These are phyloP conservation scores for Nicator chloris DNA, from an alignment of 2,113 vertebrate genomes.

Conservation along the genomic window DNA sequence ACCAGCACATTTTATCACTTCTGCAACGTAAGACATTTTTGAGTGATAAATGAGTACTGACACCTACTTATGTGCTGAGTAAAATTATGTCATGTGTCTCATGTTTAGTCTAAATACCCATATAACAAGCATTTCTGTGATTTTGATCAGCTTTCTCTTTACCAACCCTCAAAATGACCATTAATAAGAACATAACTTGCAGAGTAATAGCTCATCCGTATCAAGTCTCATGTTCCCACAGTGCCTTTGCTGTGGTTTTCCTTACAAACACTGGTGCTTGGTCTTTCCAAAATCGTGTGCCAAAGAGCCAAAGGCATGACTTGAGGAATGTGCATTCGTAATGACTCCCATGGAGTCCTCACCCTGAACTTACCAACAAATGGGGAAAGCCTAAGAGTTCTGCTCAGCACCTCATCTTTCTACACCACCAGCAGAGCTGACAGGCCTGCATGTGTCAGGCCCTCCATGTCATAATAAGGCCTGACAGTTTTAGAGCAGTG, in stretches of 20 bases:
- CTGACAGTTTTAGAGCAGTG: background rate
- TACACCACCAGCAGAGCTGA: background rate
- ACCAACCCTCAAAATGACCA: background rate
- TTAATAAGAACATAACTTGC: background rate
- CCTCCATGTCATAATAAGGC: background rate
- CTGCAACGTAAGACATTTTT: background rate
- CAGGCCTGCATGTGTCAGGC: background rate
- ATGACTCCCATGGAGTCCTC: background rate
- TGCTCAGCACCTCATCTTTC: background rate
- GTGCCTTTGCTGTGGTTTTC: background rate
- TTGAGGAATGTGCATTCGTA: background rate
- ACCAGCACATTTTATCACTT: fast-evolving
- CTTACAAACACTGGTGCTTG: background rate
- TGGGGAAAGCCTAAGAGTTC: background rate
- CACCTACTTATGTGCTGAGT: fast-evolving
- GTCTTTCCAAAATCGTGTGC: background rate
- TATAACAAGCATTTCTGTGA: fast-evolving
- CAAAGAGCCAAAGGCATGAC: background rate
- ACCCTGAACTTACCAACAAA: background rate
- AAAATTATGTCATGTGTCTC: background rate
- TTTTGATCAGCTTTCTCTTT: background rate
- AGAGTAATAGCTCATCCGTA: background rate
- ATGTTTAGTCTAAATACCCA: background rate
- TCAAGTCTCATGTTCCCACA: background rate
- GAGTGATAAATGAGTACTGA: background rate